Conservation (phyloP, 2,113 vertebrate species). For the Channa argus region DNA sequence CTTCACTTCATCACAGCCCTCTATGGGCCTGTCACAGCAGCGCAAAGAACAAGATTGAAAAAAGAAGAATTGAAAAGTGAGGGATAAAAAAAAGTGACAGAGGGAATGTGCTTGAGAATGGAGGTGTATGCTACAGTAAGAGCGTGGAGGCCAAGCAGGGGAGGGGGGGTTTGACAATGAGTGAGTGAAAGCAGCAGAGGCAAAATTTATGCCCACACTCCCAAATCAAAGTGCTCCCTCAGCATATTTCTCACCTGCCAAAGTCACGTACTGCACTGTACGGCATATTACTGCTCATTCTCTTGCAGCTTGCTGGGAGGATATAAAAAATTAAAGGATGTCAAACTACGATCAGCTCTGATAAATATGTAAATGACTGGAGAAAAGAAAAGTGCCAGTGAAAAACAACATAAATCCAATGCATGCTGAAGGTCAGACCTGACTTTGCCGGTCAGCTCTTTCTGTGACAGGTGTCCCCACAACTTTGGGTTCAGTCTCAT, state of each 20-base stretch:
- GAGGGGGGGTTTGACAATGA: constrained; percentile 61
- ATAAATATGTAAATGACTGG: constrained; percentile 94
- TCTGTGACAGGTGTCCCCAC: constrained; percentile 64
- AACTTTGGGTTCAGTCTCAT: constrained; percentile 76
- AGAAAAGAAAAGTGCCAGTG: constrained; percentile 86
- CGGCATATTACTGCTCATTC: constrained; percentile 69
- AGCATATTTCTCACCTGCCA: constrained; percentile 84
- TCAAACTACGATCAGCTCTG: constrained; percentile 89
- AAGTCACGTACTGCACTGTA: constrained; percentile 67
- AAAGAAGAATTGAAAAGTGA: constrained; percentile 25
- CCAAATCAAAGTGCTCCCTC: constrained; percentile 79
- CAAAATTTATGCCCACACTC: constrained; percentile 79
- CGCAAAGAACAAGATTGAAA: constrained; percentile 17
- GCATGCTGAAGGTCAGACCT: constrained; percentile 87
- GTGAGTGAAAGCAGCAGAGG: constrained; percentile 67
- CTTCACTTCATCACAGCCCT: constrained; percentile 51
- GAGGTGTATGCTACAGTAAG: constrained; percentile 12
- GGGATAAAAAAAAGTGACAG: neutral
- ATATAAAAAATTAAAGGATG: constrained; percentile 80
- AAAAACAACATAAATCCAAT: constrained; percentile 89
- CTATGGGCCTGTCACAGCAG: constrained; percentile 47
- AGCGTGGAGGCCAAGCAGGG: constrained; percentile 2
- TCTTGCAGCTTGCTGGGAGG: constrained; percentile 44
- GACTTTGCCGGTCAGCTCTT: constrained; percentile 86
- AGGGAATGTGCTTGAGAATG: neutral